Base-by-base conservation (phyloP, 2,113 vertebrate species). In the Cephalopholis sonnerati region DNA sequence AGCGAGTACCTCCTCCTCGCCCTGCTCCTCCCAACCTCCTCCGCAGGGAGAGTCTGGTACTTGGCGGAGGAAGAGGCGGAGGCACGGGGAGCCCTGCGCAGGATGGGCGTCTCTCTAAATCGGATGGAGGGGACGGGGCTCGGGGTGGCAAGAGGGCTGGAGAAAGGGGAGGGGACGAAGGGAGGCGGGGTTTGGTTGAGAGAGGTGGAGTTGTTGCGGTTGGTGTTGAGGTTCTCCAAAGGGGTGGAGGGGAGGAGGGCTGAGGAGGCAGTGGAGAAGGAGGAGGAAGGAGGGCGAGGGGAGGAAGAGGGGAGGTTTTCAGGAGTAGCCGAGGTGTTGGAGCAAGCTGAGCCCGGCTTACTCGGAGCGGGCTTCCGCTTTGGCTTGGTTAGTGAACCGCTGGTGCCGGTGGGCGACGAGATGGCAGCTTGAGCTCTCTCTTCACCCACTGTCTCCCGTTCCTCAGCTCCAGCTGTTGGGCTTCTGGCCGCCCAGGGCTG, bases 191-290 rank as follows among this genome's bases (percentile, higher is more conserved):
- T 88, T 74, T 94, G 93, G 95, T 96, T 96, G 85, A 98, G 95
- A 16, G 96, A 95, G 63, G 98, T 97, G 87, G 98, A 99, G 95
- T 99, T 99, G 94, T 99, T 99, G 80, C 97, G 96, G 96, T 99
- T 99, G 83, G 96, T 97, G 95, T 99, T 99, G 74, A 97, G 97
- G 83, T 97, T 95, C 90, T 99, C 97, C 44, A 91, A 55, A 25
- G 88, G 71, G 15, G 64, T 36, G n/a, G 82, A 51, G 5, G 82
- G 63, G 39, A 86, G 67, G 1, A 92, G 74, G 16, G 74, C 88
- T 48, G 93, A 81, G 48, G 93, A 90, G 2, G 84, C 1, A 0
- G 54, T 18, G 18, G 92, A 85, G 59, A 85, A 68, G 22, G 86
- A 57, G 24, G 87, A 81, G 1, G 93, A 68, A n/a, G 93, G 89